Evolutionary conservation across 1,140 invertebrate species (phyloP).

Genomic region (Drosophila willistoni): DNA sequence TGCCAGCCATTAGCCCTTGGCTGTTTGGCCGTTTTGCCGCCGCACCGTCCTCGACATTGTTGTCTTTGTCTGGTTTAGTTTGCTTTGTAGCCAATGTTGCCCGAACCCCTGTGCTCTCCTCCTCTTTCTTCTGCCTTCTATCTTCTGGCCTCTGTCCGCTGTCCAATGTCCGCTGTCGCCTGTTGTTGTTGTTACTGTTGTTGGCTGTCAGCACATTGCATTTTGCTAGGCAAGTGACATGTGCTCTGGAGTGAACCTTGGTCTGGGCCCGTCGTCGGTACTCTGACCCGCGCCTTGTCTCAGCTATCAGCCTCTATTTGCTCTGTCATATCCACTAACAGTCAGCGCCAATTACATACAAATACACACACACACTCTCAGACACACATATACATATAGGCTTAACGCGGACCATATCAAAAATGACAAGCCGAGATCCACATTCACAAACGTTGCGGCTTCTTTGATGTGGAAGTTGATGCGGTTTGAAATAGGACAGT

Average conservation of each 20-base stretch:
- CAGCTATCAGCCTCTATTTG: conserved; percentile 69
- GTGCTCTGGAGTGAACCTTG: conserved; percentile 47
- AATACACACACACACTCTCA: conserved; percentile 20
- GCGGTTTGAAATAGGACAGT: conserved; percentile 26
- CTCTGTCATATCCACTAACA: conserved; percentile 70
- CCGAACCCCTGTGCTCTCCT: background rate
- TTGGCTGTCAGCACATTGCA: conserved; percentile 72
- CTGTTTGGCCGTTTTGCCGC: conserved; percentile 3
- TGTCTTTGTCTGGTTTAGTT: conserved; percentile 22
- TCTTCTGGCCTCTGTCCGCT: background rate
- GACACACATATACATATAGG: conserved; percentile 5
- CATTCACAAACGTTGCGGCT: conserved; percentile 47
- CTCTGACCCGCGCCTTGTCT: conserved; percentile 52
- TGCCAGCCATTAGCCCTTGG: conserved; percentile 13
- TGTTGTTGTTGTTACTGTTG: conserved; percentile 48
- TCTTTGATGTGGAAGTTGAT: conserved; percentile 52
- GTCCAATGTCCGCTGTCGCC: conserved; percentile 29
- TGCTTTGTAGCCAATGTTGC: conserved; percentile 30
- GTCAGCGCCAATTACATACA: conserved; percentile 61
- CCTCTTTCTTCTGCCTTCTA: background rate
- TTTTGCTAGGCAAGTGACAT: conserved; percentile 56
- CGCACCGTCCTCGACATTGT: conserved; percentile 11
- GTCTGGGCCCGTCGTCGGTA: conserved; percentile 18
- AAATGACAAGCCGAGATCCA: conserved; percentile 40
- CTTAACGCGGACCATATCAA: conserved; percentile 14